These are phyloP conservation scores for Trachemys scripta DNA, from an alignment of 2,113 vertebrate species.

Conservation along the genomic window DNA sequence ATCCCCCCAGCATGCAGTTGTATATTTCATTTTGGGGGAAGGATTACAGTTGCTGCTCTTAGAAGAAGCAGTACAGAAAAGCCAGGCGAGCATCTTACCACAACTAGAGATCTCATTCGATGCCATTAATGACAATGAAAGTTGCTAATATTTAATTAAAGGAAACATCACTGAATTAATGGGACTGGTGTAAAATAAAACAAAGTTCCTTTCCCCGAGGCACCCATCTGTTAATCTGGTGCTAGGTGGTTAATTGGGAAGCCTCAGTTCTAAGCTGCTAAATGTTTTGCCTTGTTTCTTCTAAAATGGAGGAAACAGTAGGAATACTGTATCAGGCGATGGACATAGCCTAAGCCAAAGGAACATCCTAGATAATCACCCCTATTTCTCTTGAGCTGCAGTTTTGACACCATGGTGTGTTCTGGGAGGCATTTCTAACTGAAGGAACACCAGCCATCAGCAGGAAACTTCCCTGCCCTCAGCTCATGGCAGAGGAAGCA, in stretches of 20 bases:
- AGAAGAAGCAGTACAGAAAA: neutral
- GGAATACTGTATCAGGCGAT: accelerated
- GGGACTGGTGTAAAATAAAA: conserved; percentile 32
- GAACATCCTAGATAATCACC: accelerated
- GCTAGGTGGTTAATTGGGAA: conserved; percentile 44
- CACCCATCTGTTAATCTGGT: conserved; percentile 20
- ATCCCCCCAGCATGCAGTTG: neutral
- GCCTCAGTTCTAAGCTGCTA: conserved; percentile 16
- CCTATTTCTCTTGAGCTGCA: neutral
- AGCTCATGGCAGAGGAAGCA: neutral
- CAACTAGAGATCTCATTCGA: neutral
- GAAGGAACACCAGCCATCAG: neutral
- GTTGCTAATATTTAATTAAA: conserved; percentile 14
- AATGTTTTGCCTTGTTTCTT: neutral
- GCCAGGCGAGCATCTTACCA: neutral
- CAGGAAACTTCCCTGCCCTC: neutral
- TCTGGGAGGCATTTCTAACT: neutral
- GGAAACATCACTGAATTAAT: conserved; percentile 19
- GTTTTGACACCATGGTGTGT: accelerated
- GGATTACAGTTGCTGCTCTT: neutral
- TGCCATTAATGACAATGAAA: neutral
- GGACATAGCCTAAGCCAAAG: accelerated
- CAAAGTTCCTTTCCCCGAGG: conserved; percentile 38
- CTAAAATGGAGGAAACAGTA: accelerated
- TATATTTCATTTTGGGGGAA: neutral